A percentile compares a stretch with the other conserved stretches of the same genome.
These are phyloP conservation scores for Polylopha cassiicola DNA, from an alignment of 2,888 invertebrate genomes.

Conservation along the genomic window DNA sequence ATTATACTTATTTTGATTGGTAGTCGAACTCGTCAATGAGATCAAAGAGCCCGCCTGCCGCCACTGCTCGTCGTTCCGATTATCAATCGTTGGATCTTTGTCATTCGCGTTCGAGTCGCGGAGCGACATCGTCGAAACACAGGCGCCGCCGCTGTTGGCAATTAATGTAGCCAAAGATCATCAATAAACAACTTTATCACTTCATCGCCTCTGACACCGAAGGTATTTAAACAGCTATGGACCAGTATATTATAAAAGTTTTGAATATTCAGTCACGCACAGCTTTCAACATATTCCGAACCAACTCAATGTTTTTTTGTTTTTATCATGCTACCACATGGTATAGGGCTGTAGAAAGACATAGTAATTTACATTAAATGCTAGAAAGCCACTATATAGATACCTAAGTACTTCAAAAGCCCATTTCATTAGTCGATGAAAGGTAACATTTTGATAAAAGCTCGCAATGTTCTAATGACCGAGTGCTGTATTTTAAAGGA, in stretches of 20 bases:
- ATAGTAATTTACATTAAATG: neutral
- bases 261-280: constrained; percentile 69
- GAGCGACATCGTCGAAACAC: constrained; percentile 54
- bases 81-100: constrained; percentile 68
- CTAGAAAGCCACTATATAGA: neutral
- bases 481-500: constrained; percentile 52
- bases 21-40: constrained; percentile 60
- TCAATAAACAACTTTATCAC: constrained; percentile 76
- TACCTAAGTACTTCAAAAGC: neutral
- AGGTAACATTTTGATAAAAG: constrained; percentile 20
- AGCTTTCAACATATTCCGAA: constrained; percentile 46
- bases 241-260: constrained; percentile 52
- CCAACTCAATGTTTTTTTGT: constrained; percentile 29
- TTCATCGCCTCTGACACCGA: constrained; percentile 67
- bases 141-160: constrained; percentile 71
- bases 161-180: constrained; percentile 73
- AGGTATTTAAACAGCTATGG: constrained; percentile 60
- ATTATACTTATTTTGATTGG: constrained; percentile 61
- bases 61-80: constrained; percentile 47
- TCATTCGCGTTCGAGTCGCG: constrained; percentile 61
- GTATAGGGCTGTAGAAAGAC: constrained; percentile 2
- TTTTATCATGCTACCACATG: constrained; percentile 37
- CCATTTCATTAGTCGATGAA: neutral
- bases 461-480: constrained; percentile 54
- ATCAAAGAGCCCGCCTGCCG: constrained; percentile 50